Evolutionary conservation across 2,888 invertebrate species (phyloP).

Genomic region (Cephus spinipes): DNA sequence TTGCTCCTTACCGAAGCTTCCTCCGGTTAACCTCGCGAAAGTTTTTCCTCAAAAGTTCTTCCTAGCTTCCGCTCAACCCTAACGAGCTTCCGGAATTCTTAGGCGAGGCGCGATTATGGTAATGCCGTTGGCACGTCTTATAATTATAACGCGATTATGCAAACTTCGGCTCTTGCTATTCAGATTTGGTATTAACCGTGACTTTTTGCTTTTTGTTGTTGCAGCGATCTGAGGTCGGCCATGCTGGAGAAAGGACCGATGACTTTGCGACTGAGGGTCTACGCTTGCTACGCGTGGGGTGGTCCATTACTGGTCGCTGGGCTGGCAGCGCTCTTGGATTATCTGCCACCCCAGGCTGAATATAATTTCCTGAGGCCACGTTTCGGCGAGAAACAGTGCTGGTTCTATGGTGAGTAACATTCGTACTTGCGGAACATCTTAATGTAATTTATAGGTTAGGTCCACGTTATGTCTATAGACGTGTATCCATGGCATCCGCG

Average conservation of each 20-base stretch:
- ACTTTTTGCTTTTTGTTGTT: constrained; percentile 42
- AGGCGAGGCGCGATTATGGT: too few relatives aligned
- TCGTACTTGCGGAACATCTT: too few relatives aligned
- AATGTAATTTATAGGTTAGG: too few relatives aligned
- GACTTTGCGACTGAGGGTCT: constrained; percentile 81
- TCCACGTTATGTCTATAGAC: too few relatives aligned
- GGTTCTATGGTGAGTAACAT: constrained; percentile 80
- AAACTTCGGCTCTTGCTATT: constrained; percentile 42
- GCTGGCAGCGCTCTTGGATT: constrained; percentile 80
- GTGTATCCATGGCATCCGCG: too few relatives aligned
- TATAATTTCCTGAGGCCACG: constrained; percentile 78
- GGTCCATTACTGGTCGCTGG: constrained; percentile 82
- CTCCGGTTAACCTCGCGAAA: too few relatives aligned
- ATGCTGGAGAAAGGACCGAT: constrained; percentile 89
- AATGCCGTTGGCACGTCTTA: too few relatives aligned
- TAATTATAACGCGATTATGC: constrained; percentile 3
- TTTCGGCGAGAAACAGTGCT: constrained; percentile 83
- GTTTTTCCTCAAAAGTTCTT: too few relatives aligned
- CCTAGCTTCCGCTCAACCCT: too few relatives aligned
- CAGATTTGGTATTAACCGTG: too few relatives aligned
- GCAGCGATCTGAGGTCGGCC: constrained; percentile 85
- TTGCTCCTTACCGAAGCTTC: too few relatives aligned
- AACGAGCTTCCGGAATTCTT: too few relatives aligned
- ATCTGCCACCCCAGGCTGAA: constrained; percentile 71
- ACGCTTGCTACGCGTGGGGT: constrained; percentile 89